Percentiles rank a stretch among this genome's conserved stretches.
Conservation (phyloP, 2,113 vertebrate species). For the Grammatotria lemairii region DNA sequence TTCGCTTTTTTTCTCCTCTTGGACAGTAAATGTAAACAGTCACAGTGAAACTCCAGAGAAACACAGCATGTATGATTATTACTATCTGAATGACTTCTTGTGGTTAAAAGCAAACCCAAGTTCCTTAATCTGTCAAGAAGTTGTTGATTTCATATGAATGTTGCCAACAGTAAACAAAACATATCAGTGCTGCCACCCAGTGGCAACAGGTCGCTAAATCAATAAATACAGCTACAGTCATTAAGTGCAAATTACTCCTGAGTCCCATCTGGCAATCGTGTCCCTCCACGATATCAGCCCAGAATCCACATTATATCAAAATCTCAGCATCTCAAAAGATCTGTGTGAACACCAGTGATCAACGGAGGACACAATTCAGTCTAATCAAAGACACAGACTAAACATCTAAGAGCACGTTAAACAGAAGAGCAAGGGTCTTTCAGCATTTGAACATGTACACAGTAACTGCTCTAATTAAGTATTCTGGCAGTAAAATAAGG, state of each 20-base stretch:
- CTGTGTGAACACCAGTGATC: background rate
- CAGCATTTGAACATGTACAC: background rate
- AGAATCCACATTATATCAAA: background rate
- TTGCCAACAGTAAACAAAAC: conserved; percentile 15
- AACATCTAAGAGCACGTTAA: background rate
- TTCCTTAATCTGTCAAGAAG: background rate
- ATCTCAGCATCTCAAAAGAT: background rate
- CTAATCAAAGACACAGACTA: background rate
- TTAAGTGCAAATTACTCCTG: conserved; percentile 33
- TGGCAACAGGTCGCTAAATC: conserved; percentile 20
- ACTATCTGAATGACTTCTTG: background rate
- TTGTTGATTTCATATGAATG: background rate
- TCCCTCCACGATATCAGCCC: background rate
- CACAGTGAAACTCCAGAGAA: background rate
- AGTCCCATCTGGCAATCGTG: background rate
- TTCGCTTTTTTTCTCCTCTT: background rate
- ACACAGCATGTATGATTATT: background rate
- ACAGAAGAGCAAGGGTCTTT: background rate
- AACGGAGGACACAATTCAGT: background rate
- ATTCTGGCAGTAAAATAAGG: background rate
- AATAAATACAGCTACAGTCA: conserved; percentile 35
- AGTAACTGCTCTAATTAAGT: background rate
- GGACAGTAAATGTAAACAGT: background rate
- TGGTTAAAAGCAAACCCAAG: background rate
- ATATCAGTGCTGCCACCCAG: conserved; percentile 48